These are phyloP conservation scores for Pemphigus obesinymphae DNA, from an alignment of 1,140 invertebrate genomes.

Conservation along the genomic window DNA sequence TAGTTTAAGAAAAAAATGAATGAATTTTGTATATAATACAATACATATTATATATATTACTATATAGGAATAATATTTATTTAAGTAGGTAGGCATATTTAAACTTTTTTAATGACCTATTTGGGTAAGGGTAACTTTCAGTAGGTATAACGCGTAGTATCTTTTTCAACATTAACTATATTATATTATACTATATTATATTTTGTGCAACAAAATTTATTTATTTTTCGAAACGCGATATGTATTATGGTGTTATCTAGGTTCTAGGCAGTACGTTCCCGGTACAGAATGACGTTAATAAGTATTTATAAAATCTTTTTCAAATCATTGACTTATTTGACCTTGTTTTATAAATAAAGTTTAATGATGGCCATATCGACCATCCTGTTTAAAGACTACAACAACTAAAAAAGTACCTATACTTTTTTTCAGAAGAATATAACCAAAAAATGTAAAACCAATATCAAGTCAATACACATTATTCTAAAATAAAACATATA, in stretches of 20 bases:
- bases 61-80: no score
- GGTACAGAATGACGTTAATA: background rate
- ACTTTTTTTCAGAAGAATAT: no score
- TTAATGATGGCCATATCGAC: no score
- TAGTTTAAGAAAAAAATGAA: background rate
- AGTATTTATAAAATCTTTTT: background rate
- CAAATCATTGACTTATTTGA: no score
- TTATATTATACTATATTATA: constrained; percentile 23
- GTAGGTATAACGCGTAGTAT: background rate
- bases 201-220: no score
- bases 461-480: no score
- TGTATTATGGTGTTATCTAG: background rate
- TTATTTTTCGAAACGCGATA: background rate
- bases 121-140: background rate
- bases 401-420: no score
- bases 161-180: constrained; percentile 6
- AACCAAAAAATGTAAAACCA: no score
- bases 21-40: background rate
- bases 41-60: background rate
- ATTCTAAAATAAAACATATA: no score
- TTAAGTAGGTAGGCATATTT: background rate
- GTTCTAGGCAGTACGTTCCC: background rate
- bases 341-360: no score
- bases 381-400: no score
- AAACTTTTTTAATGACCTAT: constrained; percentile 26